Base-by-base conservation (phyloP, 1,140 invertebrate genomes). In the Harpegnathos saltator region DNA sequence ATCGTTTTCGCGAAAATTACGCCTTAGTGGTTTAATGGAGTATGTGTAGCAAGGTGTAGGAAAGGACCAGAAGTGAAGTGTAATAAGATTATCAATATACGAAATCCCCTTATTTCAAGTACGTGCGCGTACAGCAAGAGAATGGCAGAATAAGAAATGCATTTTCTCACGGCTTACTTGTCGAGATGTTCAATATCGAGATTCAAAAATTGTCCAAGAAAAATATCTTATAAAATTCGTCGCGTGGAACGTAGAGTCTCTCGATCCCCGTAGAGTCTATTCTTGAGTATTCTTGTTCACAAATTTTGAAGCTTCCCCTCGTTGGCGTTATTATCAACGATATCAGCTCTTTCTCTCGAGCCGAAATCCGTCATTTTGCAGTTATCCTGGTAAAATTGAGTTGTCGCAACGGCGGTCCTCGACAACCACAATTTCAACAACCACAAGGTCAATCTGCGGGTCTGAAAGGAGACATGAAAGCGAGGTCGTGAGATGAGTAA, bases 1-100 rank as follows among this genome's bases (percentile, higher is more conserved):
- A 77, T 66, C n/a, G 15, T 52, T 65, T 22, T 26, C 14, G 14
- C 1, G 59, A 77, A 63, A 77, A 54, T 77, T 77, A 77, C 24
- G 44, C n/a, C 65, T 63, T 11, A 24, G n/a, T 29, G 11, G 48
- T 56, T n/a, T 77, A 56, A 44, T 48, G 15, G 33, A 24, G 22
- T 61, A 26, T 11, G 5, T 59, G 33, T 19, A 14, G 68, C 24
- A 56, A 52, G 54, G 17, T 54, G 50, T 59, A 73, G 14, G 33
- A 44, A 54, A 44, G 19, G n/a, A 26, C 1, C 33, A 12, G 24
- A 26, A 26, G 33, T 14, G 33, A n/a, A 22, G 56, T 74, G 19
- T 19, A 73, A 9, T 38, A 38, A 73, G 33, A 15, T 59, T 73
- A 19, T 73, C 33, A 24, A 59, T 59, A 73, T 22, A 1, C 15